Evolutionary conservation across 2,888 invertebrate genomes (phyloP).

Genomic region (Drosophila demipolita): DNA sequence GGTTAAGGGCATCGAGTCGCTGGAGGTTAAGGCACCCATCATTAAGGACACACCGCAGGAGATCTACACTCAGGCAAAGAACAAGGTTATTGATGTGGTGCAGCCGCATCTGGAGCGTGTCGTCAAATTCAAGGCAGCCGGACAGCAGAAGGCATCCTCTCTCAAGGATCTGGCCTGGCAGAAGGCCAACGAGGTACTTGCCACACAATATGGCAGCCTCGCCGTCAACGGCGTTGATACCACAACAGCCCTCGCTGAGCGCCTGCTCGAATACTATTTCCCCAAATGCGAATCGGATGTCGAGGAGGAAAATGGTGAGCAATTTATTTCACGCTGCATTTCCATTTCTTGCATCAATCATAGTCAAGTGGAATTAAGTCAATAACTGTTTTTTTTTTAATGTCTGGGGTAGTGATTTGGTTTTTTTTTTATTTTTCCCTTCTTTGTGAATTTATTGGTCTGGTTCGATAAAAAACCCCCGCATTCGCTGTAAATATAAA

Average conservation of each 20-base stretch:
- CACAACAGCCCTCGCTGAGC: constrained; percentile 89
- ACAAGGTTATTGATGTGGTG: constrained; percentile 87
- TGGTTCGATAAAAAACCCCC: constrained; percentile 7
- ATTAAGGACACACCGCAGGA: constrained; percentile 89
- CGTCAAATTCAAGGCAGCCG: constrained; percentile 82
- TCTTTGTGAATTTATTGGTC: constrained; percentile 1
- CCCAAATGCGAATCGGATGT: constrained; percentile 87
- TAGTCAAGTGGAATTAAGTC: not conserved
- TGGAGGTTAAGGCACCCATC: constrained; percentile 89
- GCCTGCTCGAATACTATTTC: constrained; percentile 90
- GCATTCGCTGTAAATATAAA: constrained; percentile 56
- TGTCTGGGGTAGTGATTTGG: not conserved
- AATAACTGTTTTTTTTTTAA: not conserved
- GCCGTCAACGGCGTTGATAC: constrained; percentile 89
- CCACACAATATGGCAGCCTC: constrained; percentile 89
- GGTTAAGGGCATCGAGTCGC: constrained; percentile 88
- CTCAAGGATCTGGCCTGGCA: constrained; percentile 90
- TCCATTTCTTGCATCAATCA: not conserved
- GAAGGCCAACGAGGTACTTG: constrained; percentile 89
- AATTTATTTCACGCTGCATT: not conserved
- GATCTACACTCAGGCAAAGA: constrained; percentile 86
- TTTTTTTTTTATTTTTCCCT: not conserved
- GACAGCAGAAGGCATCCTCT: constrained; percentile 87
- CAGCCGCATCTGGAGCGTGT: constrained; percentile 86
- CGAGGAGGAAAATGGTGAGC: constrained; percentile 86